Evolutionary conservation across 2,113 vertebrate genomes (phyloP).

Genomic region (Cynocephalus volans): DNA sequence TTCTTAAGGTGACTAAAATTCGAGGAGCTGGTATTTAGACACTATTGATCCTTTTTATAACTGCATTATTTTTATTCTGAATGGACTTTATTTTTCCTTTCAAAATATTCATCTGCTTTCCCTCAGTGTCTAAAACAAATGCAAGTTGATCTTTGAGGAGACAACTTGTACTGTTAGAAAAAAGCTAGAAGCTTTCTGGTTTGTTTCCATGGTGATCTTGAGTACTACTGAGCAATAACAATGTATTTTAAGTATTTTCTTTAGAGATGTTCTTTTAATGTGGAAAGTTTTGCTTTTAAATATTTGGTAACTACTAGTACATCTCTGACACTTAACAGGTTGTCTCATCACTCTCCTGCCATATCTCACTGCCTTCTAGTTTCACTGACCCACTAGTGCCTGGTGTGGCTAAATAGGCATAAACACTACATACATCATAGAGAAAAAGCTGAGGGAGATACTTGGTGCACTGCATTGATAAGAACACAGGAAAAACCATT

Average conservation of each 20-base stretch:
- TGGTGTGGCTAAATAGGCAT: conserved; percentile 86
- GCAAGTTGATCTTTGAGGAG: not conserved
- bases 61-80: conserved; percentile 56
- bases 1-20: conserved; percentile 64
- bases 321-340: conserved; percentile 82
- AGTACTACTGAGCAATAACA: conserved; percentile 63
- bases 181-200: conserved; percentile 57
- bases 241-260: conserved; percentile 68
- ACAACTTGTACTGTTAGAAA: not conserved
- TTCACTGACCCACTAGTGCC: conserved; percentile 85
- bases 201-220: conserved; percentile 72
- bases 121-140: conserved; percentile 32
- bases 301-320: conserved; percentile 75
- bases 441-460: conserved; percentile 83
- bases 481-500: conserved; percentile 91
- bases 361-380: conserved; percentile 86
- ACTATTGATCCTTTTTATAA: not conserved
- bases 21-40: conserved; percentile 30
- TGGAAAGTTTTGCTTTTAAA: conserved; percentile 78
- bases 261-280: conserved; percentile 52
- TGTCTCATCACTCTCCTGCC: conserved; percentile 81
- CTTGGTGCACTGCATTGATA: conserved; percentile 90
- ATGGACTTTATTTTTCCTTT: not conserved
- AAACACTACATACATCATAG: conserved; percentile 87
- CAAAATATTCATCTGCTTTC: conserved; percentile 58